phyloP scores from a whole-genome alignment of 2,888 invertebrate species.

The Aphidius colemani region DNA sequence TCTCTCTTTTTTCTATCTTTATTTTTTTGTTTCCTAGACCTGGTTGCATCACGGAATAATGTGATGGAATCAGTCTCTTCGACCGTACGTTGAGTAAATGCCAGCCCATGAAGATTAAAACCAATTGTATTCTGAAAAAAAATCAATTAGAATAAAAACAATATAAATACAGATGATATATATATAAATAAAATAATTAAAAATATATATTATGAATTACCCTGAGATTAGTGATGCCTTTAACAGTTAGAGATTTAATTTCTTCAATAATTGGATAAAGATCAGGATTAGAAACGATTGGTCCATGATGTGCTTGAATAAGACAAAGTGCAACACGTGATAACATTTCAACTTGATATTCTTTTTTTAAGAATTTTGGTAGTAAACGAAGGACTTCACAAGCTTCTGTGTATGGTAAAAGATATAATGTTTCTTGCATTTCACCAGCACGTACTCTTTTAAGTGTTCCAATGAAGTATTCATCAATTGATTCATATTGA shows the following conservation, averaged over 20 bases:
- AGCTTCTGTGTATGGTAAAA: slow-evolving; percentile 83
- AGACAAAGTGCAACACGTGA: slow-evolving; percentile 79
- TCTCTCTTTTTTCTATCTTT: slow-evolving; percentile 68
- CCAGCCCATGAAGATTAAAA: slow-evolving; percentile 82
- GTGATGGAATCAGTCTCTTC: slow-evolving; percentile 77
- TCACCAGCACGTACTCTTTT: slow-evolving; percentile 86
- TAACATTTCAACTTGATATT: slow-evolving; percentile 77
- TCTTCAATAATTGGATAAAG: slow-evolving; percentile 71
- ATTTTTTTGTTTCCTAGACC: slow-evolving; percentile 67
- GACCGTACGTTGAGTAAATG: slow-evolving; percentile 74
- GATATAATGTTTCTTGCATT: slow-evolving; percentile 84
- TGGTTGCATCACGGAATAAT: slow-evolving; percentile 77
- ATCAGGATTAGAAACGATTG: slow-evolving; percentile 74
- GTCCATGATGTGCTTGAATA: slow-evolving; percentile 76
- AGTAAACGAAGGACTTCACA: slow-evolving; percentile 77
- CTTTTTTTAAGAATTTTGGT: slow-evolving; percentile 69
- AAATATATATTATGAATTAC: slow-evolving; percentile 58
- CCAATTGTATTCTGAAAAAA: slow-evolving; percentile 76
- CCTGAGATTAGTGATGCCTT: slow-evolving; percentile 67
- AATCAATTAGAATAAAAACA: slow-evolving; percentile 21
- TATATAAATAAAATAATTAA: neutral
- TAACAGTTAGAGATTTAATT: slow-evolving; percentile 66
- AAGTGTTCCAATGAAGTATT: slow-evolving; percentile 82
- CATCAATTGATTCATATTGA: slow-evolving; percentile 69
- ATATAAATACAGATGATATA: neutral